A percentile compares a stretch with the other conserved stretches of the same genome.
phyloP scores from a whole-genome alignment of 2,113 vertebrate genomes.

The Gasterosteus aculeatus region DNA sequence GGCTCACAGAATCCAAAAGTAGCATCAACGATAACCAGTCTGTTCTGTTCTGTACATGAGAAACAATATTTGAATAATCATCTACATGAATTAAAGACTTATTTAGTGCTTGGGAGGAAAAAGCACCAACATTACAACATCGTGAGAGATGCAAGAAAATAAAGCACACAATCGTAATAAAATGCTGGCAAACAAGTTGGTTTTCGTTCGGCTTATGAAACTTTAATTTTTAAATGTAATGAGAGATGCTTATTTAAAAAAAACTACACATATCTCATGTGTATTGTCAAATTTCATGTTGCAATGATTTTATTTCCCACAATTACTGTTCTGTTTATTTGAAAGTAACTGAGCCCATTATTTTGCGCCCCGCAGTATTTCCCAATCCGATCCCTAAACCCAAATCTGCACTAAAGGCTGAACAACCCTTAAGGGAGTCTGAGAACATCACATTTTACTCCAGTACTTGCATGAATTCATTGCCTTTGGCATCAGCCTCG shows the following conservation, averaged over 20 bases:
- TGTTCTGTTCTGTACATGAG: not conserved
- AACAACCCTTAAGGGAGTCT: not conserved
- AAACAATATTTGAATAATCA: not conserved
- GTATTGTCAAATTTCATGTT: not conserved
- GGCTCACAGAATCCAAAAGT: not conserved
- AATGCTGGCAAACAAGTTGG: not conserved
- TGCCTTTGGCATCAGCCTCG: not conserved
- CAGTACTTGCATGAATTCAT: not conserved
- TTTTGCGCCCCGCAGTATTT: not conserved
- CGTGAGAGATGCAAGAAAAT: not conserved
- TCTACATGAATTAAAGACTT: not conserved
- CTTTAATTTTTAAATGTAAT: not conserved
- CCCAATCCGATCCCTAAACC: not conserved
- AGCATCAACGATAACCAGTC: too few species aligned
- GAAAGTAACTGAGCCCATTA: not conserved
- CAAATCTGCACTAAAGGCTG: not conserved
- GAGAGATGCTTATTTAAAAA: not conserved
- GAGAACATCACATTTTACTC: not conserved
- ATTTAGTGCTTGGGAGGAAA: not conserved
- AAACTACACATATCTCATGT: not conserved
- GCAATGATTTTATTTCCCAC: not conserved
- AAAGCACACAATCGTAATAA: not conserved
- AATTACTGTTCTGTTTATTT: not conserved
- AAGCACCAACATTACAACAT: too few species aligned
- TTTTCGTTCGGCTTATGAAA: not conserved